Percentiles rank a stretch among this genome's conserved stretches.
Conservation (phyloP, 2,797 vertebrate genomes). For the Catharus ustulatus region DNA sequence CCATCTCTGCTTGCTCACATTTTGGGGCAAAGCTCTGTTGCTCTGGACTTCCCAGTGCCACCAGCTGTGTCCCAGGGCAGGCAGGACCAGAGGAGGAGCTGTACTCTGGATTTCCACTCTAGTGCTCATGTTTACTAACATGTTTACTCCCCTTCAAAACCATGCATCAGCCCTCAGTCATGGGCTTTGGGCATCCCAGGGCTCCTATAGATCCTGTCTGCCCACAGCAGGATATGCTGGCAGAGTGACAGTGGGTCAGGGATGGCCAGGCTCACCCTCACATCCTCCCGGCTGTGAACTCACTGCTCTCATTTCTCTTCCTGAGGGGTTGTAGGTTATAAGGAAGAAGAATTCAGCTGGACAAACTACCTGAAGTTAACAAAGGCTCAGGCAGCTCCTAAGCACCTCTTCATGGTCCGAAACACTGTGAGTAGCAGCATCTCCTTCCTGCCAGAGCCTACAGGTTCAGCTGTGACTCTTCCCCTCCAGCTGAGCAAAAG, state of each 20-base stretch:
- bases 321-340: slow-evolving; percentile 87
- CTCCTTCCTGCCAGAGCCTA: not conserved
- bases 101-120: not conserved
- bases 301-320: slow-evolving; percentile 26
- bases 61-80: not conserved
- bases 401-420: slow-evolving; percentile 89
- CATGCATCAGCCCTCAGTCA: not conserved
- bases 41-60: not conserved
- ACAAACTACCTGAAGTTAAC: slow-evolving; percentile 92
- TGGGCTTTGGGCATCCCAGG: not conserved
- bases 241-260: not conserved
- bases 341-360: slow-evolving; percentile 98
- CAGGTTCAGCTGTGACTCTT: not conserved
- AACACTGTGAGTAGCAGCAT: slow-evolving; percentile 83
- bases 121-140: not conserved
- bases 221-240: not conserved
- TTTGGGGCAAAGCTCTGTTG: not conserved
- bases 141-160: not conserved
- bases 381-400: slow-evolving; percentile 92
- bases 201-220: not conserved
- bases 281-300: not conserved
- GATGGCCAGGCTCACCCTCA: not conserved
- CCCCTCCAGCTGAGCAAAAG: not conserved
- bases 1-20: not conserved
- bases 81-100: not conserved